Conservation (phyloP, 1,140 invertebrate species). For the Gryon sp. region DNA sequence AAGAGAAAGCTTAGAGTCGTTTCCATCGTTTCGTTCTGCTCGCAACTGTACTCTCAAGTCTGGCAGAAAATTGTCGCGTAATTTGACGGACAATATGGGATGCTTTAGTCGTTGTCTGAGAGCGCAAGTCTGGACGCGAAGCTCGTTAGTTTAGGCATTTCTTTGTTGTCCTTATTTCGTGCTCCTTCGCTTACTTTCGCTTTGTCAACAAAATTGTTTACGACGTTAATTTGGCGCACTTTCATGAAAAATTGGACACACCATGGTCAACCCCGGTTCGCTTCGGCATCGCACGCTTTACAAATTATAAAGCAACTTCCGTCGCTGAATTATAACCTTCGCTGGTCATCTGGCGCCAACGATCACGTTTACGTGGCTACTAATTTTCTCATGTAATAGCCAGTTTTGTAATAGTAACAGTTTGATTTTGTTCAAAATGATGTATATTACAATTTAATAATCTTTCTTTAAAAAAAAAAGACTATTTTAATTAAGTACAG, state of each 20-base stretch:
- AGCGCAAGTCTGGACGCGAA: slow-evolving; percentile 38
- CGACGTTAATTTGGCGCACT: slow-evolving; percentile 66
- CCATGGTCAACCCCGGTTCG: slow-evolving; percentile 23
- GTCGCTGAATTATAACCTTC: slow-evolving; percentile 60
- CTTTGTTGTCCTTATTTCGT: slow-evolving; percentile 45
- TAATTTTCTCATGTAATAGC: slow-evolving; percentile 60
- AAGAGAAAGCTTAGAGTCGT: too few relatives aligned
- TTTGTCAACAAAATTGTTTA: slow-evolving; percentile 67
- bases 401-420: too few relatives aligned
- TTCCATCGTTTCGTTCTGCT: too few relatives aligned
- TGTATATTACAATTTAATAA: too few relatives aligned
- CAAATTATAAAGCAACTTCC: slow-evolving; percentile 65
- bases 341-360: slow-evolving; percentile 64
- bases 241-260: slow-evolving; percentile 62
- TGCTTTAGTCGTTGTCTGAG: slow-evolving; percentile 39
- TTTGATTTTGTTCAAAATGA: too few relatives aligned
- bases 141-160: slow-evolving; percentile 57
- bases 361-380: slow-evolving; percentile 50
- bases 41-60: background rate
- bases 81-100: slow-evolving; percentile 53
- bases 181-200: slow-evolving; percentile 36
- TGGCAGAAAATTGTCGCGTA: slow-evolving; percentile 35
- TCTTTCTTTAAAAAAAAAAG: too few relatives aligned
- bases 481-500: too few relatives aligned
- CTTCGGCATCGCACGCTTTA: slow-evolving; percentile 50